These are phyloP conservation scores for Neodiprion fabricii DNA, from an alignment of 1,140 invertebrate genomes.

Conservation along the genomic window DNA sequence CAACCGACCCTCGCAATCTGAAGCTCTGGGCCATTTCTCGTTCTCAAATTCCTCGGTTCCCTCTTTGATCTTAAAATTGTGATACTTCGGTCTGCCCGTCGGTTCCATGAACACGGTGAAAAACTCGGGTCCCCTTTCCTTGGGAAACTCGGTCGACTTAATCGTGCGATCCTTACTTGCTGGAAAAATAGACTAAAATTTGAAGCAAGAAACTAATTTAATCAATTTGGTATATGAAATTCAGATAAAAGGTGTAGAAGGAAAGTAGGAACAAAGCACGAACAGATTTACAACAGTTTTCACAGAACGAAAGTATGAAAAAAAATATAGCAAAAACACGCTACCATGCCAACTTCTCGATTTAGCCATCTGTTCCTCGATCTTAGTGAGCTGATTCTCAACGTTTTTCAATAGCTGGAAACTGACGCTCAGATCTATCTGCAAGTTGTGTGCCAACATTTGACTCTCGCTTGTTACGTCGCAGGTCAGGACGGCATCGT, in stretches of 20 bases:
- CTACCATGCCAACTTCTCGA: slow-evolving; percentile 39
- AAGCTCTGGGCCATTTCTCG: slow-evolving; percentile 40
- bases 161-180: background rate
- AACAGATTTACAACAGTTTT: too few species aligned
- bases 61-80: slow-evolving; percentile 38
- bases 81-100: slow-evolving; percentile 38
- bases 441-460: slow-evolving; percentile 51
- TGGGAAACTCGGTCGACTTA: background rate
- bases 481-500: slow-evolving; percentile 62
- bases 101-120: slow-evolving; percentile 41
- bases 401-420: slow-evolving; percentile 68
- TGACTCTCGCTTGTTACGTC: slow-evolving; percentile 54
- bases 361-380: slow-evolving; percentile 46
- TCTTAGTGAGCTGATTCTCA: slow-evolving; percentile 69
- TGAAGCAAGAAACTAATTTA: background rate
- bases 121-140: slow-evolving; percentile 26
- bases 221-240: too few species aligned
- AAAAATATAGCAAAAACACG: background rate
- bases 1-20: slow-evolving; percentile 37
- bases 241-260: too few species aligned
- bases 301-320: background rate
- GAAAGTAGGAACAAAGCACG: too few species aligned
- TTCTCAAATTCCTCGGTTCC: slow-evolving; percentile 38
- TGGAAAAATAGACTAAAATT: background rate
- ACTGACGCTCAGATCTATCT: slow-evolving; percentile 57